phyloP scores from a whole-genome alignment of 2,888 invertebrate species.

The Ormyrus rosae region DNA sequence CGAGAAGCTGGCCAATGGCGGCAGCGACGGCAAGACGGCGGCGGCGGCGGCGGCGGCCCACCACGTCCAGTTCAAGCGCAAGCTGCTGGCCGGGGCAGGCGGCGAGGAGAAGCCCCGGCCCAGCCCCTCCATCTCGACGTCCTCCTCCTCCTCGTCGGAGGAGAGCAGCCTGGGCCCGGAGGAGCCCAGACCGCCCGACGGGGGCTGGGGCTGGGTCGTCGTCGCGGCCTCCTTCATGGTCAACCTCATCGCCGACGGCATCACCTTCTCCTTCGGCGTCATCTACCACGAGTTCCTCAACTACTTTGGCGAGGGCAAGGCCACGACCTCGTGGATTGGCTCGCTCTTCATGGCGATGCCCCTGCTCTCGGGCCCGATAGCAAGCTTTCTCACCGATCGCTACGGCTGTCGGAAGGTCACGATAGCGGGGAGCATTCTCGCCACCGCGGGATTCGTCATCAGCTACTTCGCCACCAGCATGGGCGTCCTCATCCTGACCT shows the following conservation, averaged over 20 bases:
- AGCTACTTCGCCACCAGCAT: constrained; percentile 87
- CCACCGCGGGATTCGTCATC: constrained; percentile 86
- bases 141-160: constrained; percentile 77
- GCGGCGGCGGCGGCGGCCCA: constrained; percentile 6
- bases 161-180: constrained; percentile 81
- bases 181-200: constrained; percentile 88
- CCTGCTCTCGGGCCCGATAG: constrained; percentile 89
- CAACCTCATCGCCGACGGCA: constrained; percentile 93
- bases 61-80: constrained; percentile 72
- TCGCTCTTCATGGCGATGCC: constrained; percentile 95
- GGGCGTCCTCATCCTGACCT: constrained; percentile 87
- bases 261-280: constrained; percentile 94
- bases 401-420: constrained; percentile 89
- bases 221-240: constrained; percentile 93
- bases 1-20: constrained; percentile 66
- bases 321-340: constrained; percentile 93
- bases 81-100: constrained; percentile 49
- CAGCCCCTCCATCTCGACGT: constrained; percentile 73
- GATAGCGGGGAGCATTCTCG: constrained; percentile 86
- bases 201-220: constrained; percentile 96
- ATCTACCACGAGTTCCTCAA: constrained; percentile 90
- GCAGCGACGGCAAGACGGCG: constrained; percentile 11
- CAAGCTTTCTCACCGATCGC: constrained; percentile 86
- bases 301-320: constrained; percentile 89
- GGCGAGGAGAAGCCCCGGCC: constrained; percentile 15